A percentile compares a stretch with the other conserved stretches of the same genome.
phyloP scores from a whole-genome alignment of 2,888 invertebrate species.

The Brachypalpus laphriformis region DNA sequence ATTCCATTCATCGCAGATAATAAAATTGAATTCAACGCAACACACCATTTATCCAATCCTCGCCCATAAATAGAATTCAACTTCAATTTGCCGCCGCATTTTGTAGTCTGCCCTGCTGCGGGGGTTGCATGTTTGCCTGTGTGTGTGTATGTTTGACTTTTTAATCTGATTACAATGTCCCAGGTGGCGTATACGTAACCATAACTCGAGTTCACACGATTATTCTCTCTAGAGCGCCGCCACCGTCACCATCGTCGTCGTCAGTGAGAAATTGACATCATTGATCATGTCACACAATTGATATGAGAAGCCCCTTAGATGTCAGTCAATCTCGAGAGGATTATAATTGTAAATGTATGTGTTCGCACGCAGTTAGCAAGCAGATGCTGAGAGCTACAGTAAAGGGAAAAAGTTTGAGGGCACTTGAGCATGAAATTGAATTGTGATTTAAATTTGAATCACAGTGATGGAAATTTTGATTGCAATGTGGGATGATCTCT shows the following conservation, averaged over 20 bases:
- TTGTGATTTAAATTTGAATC: not conserved
- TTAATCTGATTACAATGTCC: slow-evolving; percentile 65
- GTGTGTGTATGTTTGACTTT: slow-evolving; percentile 37
- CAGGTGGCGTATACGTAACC: slow-evolving; percentile 54
- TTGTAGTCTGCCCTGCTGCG: not conserved
- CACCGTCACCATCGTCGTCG: not conserved
- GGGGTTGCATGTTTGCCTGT: not conserved
- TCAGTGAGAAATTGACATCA: slow-evolving; percentile 53
- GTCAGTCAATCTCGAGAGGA: slow-evolving; percentile 56
- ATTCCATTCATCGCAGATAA: slow-evolving; percentile 43
- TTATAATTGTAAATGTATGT: slow-evolving; percentile 22
- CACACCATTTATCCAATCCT: slow-evolving; percentile 55
- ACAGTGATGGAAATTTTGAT: not conserved
- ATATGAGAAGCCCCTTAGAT: slow-evolving; percentile 42
- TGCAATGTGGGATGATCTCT: not conserved
- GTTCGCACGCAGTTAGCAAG: not conserved
- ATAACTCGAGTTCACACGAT: slow-evolving; percentile 64
- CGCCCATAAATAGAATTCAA: slow-evolving; percentile 33
- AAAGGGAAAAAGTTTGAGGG: not conserved
- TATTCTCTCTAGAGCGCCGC: slow-evolving; percentile 20
- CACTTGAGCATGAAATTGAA: slow-evolving; percentile 15
- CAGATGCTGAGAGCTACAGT: slow-evolving; percentile 8
- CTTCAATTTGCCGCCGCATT: slow-evolving; percentile 31
- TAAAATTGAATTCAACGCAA: slow-evolving; percentile 69
- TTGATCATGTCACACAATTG: slow-evolving; percentile 60